Conservation (phyloP, 1,140 invertebrate genomes). For the Periplaneta americana region DNA sequence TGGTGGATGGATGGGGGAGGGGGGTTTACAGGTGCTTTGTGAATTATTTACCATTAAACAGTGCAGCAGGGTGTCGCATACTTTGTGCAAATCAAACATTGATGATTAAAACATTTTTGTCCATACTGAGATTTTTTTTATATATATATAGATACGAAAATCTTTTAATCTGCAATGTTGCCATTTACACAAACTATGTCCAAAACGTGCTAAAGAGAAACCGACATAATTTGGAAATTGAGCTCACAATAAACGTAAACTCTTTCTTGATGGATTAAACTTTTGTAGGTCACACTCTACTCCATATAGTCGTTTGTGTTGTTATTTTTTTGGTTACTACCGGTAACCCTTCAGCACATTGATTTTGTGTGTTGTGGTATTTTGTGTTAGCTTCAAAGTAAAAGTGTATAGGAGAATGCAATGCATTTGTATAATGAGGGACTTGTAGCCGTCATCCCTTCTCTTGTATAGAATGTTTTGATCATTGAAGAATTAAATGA, state of each 20-base stretch:
- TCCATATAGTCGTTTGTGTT: slow-evolving; percentile 14
- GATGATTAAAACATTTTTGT: slow-evolving; percentile 9
- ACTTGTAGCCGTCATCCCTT: slow-evolving; percentile 7
- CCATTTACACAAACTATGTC: slow-evolving; percentile 10
- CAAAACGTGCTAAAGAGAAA: slow-evolving; percentile 1
- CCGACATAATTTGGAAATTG: background rate
- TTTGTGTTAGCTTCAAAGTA: slow-evolving; percentile 16
- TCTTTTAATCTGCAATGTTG: slow-evolving; percentile 8
- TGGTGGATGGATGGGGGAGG: slow-evolving; percentile 2
- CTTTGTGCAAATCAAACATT: slow-evolving; percentile 15
- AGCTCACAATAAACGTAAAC: slow-evolving; percentile 12
- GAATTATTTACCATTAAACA: slow-evolving; percentile 8
- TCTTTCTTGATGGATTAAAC: slow-evolving; percentile 12
- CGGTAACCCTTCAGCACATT: slow-evolving; percentile 9
- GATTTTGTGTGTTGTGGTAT: slow-evolving; percentile 11
- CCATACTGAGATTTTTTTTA: slow-evolving; percentile 7
- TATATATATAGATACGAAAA: background rate
- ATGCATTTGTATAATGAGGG: slow-evolving; percentile 18
- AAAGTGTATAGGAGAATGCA: slow-evolving; percentile 15
- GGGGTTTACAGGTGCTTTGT: slow-evolving; percentile 2
- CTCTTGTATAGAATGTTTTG: slow-evolving; percentile 18
- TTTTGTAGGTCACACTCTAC: slow-evolving; percentile 9
- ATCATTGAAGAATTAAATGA: slow-evolving; percentile 17
- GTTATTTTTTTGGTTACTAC: slow-evolving; percentile 4
- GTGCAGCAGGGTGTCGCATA: slow-evolving; percentile 3